Evolutionary conservation across 2,888 invertebrate species (phyloP), one percentile per base, ranked within the genome.

Genomic region (Scaptomyza polygonia): DNA sequence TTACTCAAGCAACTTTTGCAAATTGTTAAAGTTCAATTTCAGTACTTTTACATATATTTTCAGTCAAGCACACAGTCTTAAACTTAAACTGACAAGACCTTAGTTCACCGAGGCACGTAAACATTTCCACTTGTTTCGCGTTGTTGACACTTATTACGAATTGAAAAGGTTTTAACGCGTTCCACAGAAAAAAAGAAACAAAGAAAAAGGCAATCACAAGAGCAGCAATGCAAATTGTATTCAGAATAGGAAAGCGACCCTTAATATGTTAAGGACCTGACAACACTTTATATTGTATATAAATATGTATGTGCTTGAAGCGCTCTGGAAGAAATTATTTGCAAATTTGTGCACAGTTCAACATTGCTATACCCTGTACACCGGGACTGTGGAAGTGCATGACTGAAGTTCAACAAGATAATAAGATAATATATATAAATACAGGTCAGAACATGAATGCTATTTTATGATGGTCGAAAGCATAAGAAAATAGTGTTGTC

Each of bases 131-230:
- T 62, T 61, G 34, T 44, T 65, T 69, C 39, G 21, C 52, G 65
- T 58, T 80, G 72, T 80, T 82, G 72, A 75, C 67, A 72, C 72
- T 78, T 85, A 81, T 80, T 80, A 67, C 39, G 78, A 72, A 67
- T 62, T 69, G 58, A 67, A 72, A 75, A 43, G 55, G 39, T 42
- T 42, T 53, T 27, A 49, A 53, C 40, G 36, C 51, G 7, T 47
- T 44, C 8, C 42, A 43, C 48, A 21, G 8, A 40, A 6, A 12
- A 43, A 36, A 44, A 57, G 34, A 21, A 30, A 36, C 16, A 18
- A 18, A 43, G 5, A 36, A 25, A 25, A 36, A 16, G 25, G 36
- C 42, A 49, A 36, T 49, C 36, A 49, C 8, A 21, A 51, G 25
- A 42, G 16, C 29, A 59, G 43, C 16, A 40, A 62, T 55, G 61